Percentiles rank a stretch among this genome's conserved stretches.
Conservation (phyloP, 2,888 invertebrate genomes). For the Bhutanitis thaidina region DNA sequence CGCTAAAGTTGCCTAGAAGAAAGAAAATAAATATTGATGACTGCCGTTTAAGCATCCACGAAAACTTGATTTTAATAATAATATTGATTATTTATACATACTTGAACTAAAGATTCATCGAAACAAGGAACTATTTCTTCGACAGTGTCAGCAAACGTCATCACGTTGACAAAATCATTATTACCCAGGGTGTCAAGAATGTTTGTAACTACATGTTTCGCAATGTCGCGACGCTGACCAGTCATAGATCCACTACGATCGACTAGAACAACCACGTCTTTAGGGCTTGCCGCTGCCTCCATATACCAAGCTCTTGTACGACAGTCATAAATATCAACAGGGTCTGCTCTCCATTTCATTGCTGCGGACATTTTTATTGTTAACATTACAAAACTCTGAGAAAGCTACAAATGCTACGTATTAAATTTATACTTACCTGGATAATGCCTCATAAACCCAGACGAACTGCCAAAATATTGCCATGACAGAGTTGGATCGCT, state of each 20-base stretch:
- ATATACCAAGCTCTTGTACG: slow-evolving; percentile 97
- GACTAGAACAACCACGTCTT: slow-evolving; percentile 92
- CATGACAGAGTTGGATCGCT: slow-evolving; percentile 94
- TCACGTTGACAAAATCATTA: slow-evolving; percentile 98
- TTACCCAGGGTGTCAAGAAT: slow-evolving; percentile 98
- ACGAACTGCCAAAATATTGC: slow-evolving; percentile 99
- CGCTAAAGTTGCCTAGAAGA: slow-evolving; percentile 88
- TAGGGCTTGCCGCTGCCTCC: slow-evolving; percentile 98
- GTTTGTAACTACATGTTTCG: slow-evolving; percentile 90
- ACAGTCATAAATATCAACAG: slow-evolving; percentile 96
- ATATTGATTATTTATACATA: slow-evolving; percentile 45
- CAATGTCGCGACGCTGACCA: slow-evolving; percentile 92
- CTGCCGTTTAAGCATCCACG: neutral
- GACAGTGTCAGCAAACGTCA: slow-evolving; percentile 91
- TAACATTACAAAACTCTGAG: neutral
- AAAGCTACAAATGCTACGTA: neutral
- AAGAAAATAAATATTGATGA: neutral
- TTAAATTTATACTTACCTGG: slow-evolving; percentile 82
- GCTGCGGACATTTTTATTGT: slow-evolving; percentile 59
- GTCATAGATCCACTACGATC: slow-evolving; percentile 96
- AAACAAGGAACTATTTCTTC: slow-evolving; percentile 93
- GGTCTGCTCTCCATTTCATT: slow-evolving; percentile 88
- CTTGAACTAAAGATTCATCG: slow-evolving; percentile 93
- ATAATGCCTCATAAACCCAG: slow-evolving; percentile 98
- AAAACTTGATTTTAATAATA: neutral